Conservation (phyloP, 1,140 invertebrate genomes). For the Nasonia vitripennis region DNA sequence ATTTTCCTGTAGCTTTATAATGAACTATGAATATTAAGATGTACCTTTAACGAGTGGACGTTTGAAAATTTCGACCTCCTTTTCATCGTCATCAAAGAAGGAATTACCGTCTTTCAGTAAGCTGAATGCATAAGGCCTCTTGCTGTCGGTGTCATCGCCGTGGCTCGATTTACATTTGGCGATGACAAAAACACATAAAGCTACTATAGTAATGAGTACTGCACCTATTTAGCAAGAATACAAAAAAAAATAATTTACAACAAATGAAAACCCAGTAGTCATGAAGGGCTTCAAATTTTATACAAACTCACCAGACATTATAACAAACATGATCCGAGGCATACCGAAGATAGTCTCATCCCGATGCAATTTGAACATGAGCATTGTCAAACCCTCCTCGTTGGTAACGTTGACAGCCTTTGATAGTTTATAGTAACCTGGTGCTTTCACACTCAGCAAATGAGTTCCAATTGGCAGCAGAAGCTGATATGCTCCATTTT, state of each 20-base stretch:
- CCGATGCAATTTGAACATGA: constrained; percentile 81
- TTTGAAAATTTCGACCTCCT: constrained; percentile 80
- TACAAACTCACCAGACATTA: constrained; percentile 78
- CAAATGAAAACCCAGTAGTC: constrained; percentile 27
- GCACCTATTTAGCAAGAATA: constrained; percentile 61
- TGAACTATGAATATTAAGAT: constrained; percentile 3
- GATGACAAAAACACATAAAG: constrained; percentile 63
- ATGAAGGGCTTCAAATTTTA: constrained; percentile 22
- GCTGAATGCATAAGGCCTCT: constrained; percentile 70
- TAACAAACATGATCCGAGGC: constrained; percentile 83
- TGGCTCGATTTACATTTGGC: constrained; percentile 69
- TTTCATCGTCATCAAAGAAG: constrained; percentile 78
- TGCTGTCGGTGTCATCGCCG: constrained; percentile 64
- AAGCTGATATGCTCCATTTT: constrained; percentile 78
- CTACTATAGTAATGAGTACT: constrained; percentile 58
- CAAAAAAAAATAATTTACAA: neutral
- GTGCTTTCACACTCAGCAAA: constrained; percentile 75
- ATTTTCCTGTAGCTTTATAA: neutral
- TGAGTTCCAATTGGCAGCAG: constrained; percentile 76
- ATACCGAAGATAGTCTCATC: constrained; percentile 83
- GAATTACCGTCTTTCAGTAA: constrained; percentile 68
- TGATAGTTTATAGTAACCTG: constrained; percentile 75
- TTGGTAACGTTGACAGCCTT: constrained; percentile 71
- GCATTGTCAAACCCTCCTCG: constrained; percentile 43
- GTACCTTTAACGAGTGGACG: constrained; percentile 67